phyloP scores from a whole-genome alignment of 2,113 vertebrate genomes.

The Ammodytes marinus region DNA sequence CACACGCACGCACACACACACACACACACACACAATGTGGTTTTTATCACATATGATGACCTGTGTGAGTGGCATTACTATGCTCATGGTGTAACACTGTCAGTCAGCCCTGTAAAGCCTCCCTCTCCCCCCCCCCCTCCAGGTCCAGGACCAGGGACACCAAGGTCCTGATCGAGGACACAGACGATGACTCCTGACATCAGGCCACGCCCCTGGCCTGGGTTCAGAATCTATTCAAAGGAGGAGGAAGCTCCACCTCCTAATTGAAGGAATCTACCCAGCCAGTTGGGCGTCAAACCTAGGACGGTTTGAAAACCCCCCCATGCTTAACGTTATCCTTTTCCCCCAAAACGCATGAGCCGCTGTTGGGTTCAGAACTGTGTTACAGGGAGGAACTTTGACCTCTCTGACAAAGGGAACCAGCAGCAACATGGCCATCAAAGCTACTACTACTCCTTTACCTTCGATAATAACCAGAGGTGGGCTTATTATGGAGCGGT shows the following conservation, averaged over 20 bases:
- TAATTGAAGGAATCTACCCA: constrained; percentile 67
- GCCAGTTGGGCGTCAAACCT: constrained; percentile 70
- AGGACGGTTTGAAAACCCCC: constrained; percentile 40
- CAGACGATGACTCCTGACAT: constrained; percentile 97
- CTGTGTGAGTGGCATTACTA: neutral
- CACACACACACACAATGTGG: too few relatives aligned
- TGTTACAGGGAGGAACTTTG: constrained; percentile 9
- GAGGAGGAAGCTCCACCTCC: constrained; percentile 77
- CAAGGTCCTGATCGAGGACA: constrained; percentile 98
- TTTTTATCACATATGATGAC: neutral
- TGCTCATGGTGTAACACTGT: neutral
- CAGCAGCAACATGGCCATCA: constrained; percentile 17
- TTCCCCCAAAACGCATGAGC: constrained; percentile 25
- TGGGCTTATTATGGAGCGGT: constrained; percentile 23
- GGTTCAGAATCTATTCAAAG: constrained; percentile 82
- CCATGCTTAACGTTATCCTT: constrained; percentile 1
- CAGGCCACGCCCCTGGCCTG: constrained; percentile 80
- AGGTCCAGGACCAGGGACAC: constrained; percentile 96
- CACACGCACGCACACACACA: too few relatives aligned
- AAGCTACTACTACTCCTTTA: neutral
- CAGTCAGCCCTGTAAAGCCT: neutral
- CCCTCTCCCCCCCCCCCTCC: neutral
- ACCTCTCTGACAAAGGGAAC: constrained; percentile 29
- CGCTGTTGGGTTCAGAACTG: constrained; percentile 31
- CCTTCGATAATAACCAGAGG: constrained; percentile 27